phyloP scores from a whole-genome alignment of 1,140 invertebrate species.

The Pentalonia nigronervosa region DNA sequence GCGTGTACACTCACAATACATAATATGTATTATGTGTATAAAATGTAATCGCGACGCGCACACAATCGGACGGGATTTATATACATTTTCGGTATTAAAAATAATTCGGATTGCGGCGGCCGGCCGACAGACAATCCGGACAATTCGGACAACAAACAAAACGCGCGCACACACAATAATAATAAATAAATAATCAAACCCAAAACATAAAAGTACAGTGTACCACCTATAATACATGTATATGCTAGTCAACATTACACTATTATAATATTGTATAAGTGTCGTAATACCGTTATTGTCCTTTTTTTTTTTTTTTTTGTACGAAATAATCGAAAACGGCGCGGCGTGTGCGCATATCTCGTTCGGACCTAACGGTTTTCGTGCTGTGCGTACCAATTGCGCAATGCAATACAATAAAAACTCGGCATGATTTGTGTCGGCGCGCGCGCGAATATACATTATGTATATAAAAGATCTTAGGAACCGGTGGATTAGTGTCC shows the following conservation, averaged over 20 bases:
- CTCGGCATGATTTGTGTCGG: neutral
- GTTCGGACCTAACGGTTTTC: slow-evolving; percentile 56
- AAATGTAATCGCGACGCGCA: neutral
- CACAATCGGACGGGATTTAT: slow-evolving; percentile 50
- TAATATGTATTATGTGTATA: neutral
- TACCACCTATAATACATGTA: neutral
- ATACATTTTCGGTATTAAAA: slow-evolving; percentile 49
- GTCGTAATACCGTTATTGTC: slow-evolving; percentile 56
- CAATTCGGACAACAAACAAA: slow-evolving; percentile 24
- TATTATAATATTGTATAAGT: neutral
- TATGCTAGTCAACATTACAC: neutral
- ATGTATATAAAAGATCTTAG: slow-evolving; percentile 16
- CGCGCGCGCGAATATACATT: neutral
- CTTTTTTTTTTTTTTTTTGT: slow-evolving; percentile 44
- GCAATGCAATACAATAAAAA: slow-evolving; percentile 41
- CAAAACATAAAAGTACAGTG: neutral
- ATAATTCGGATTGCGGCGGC: slow-evolving; percentile 43
- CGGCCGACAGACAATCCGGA: slow-evolving; percentile 27
- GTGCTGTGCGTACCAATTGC: slow-evolving; percentile 56
- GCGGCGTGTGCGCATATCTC: slow-evolving; percentile 33
- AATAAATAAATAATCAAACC: slow-evolving; percentile 25
- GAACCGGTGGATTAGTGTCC: slow-evolving; percentile 46
- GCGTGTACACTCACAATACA: neutral
- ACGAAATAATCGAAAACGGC: slow-evolving; percentile 55
- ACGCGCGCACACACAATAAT: neutral